These are phyloP conservation scores for Eudyptes chrysolophus DNA, from an alignment of 2,113 vertebrate species.

Conservation along the genomic window DNA sequence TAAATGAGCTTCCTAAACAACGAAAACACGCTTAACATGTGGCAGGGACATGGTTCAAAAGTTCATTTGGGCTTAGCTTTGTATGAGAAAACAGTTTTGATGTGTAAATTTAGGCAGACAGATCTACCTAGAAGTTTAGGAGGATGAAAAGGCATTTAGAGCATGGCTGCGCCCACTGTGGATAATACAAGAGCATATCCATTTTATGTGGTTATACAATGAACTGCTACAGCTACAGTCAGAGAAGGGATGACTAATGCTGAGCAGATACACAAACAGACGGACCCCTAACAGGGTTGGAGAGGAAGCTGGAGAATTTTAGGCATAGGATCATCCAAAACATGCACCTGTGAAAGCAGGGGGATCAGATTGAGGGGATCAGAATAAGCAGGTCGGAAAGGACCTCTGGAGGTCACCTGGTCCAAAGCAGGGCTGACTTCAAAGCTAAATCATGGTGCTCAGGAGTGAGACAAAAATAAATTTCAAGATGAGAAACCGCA, in stretches of 20 bases:
- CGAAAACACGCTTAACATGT: neutral
- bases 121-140: neutral
- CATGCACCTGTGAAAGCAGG: neutral
- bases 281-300: neutral
- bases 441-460: neutral
- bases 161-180: neutral
- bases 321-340: neutral
- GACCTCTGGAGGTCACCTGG: neutral
- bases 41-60: neutral
- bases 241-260: neutral
- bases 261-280: neutral
- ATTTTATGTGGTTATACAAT: neutral
- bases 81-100: neutral
- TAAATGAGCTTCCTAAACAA: neutral
- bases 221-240: neutral
- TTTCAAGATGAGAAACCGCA: neutral
- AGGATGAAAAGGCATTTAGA: neutral
- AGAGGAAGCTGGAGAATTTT: neutral
- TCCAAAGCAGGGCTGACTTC: neutral
- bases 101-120: neutral
- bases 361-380: neutral
- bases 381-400: neutral
- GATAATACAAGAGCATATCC: neutral
- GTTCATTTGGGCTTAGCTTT: slow-evolving; percentile 5
- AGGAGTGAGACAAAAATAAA: neutral